These are phyloP conservation scores for Rotaria magnacalcarata DNA, from an alignment of 2,888 invertebrate genomes.

Conservation along the genomic window DNA sequence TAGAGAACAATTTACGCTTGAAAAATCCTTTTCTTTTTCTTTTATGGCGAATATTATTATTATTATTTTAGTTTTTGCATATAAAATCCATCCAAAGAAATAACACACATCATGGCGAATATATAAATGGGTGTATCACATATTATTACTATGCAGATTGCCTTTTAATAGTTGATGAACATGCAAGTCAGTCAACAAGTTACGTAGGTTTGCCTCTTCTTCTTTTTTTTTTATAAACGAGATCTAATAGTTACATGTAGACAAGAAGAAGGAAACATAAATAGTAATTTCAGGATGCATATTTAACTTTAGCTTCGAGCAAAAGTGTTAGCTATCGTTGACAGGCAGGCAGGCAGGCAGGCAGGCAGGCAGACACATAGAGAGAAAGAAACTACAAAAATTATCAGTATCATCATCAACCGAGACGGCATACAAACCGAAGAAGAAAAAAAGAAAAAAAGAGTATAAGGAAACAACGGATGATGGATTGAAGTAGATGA, in stretches of 20 bases:
- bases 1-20: neutral
- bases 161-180: neutral
- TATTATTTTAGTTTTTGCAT: neutral
- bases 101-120: neutral
- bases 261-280: neutral
- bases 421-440: neutral
- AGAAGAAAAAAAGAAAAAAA: neutral
- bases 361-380: neutral
- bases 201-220: neutral
- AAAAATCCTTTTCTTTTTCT: neutral
- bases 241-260: neutral
- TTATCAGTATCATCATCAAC: neutral
- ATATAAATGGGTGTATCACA: neutral
- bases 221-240: neutral
- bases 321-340: neutral
- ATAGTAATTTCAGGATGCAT: slow-evolving; percentile 1
- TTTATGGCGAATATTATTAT: neutral
- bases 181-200: neutral
- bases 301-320: neutral
- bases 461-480: neutral
- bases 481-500: neutral
- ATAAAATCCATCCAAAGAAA: neutral
- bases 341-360: neutral
- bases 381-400: neutral
- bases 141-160: neutral